phyloP scores from a whole-genome alignment of 2,797 vertebrate species.

The Smutsia temminckii region DNA sequence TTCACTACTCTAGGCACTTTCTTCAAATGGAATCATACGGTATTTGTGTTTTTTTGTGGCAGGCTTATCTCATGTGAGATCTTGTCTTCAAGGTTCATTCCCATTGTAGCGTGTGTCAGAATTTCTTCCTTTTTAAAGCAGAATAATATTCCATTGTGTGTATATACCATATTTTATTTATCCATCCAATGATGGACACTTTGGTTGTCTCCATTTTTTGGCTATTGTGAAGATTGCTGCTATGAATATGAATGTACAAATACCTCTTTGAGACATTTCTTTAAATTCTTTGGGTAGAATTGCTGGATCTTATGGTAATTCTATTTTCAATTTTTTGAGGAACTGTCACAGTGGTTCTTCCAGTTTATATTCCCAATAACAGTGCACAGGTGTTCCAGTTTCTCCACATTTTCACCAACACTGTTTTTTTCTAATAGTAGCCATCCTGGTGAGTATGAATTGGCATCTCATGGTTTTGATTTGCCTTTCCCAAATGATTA shows the following conservation, averaged over 20 bases:
- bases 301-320: neutral
- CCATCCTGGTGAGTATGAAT: neutral
- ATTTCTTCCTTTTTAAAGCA: neutral
- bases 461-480: neutral
- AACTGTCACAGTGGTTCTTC: neutral
- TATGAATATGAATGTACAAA: neutral
- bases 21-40: neutral
- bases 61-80: neutral
- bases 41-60: neutral
- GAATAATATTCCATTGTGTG: neutral
- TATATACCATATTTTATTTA: neutral
- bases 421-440: neutral
- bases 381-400: too few species aligned
- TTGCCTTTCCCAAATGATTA: neutral
- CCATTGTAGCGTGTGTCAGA: neutral
- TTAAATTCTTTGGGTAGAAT: neutral
- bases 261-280: neutral
- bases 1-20: neutral
- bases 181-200: neutral
- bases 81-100: neutral
- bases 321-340: neutral
- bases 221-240: neutral
- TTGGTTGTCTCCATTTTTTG: neutral
- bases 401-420: neutral
- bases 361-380: neutral